These are phyloP conservation scores for cattle (Bos taurus) DNA, from an alignment of 2,113 vertebrate species.

Conservation along the genomic window ARS-UCD2.0 NC_037340.1:80496001-80496500, in stretches of 20 bases:
- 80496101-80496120: neutral
- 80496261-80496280: neutral
- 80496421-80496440: neutral
- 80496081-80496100: neutral
- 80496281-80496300: neutral
- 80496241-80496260: neutral
- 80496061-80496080: neutral
- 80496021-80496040: neutral
- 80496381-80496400: neutral
- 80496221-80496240: neutral
- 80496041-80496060: neutral
- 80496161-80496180: neutral
- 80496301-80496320: no score
- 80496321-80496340: neutral
- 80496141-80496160: neutral
- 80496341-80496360: neutral
- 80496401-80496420: neutral
- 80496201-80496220: neutral
- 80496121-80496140: neutral
- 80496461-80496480: neutral
- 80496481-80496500: neutral
- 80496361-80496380: neutral
- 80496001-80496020: neutral
- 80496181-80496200: neutral
- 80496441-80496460: neutral